Conservation (phyloP, 2,113 vertebrate genomes). For the Phaethon lepturus region DNA sequence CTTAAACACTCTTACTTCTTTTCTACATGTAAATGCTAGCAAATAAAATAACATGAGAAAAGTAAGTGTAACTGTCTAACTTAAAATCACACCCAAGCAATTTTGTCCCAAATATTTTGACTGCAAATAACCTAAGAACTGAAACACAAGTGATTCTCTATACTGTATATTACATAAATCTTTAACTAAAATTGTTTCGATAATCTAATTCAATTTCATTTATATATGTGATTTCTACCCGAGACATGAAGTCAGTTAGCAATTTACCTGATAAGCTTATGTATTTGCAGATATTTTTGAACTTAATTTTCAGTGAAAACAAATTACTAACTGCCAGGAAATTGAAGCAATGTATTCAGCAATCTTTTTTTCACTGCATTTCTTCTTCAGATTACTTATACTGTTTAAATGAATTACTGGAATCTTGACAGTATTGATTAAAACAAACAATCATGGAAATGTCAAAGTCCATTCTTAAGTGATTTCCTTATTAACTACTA, state of each 20-base stretch:
- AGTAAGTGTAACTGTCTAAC: background rate
- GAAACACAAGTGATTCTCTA: background rate
- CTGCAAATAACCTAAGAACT: background rate
- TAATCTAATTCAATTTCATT: background rate
- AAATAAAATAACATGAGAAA: background rate
- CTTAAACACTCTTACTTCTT: background rate
- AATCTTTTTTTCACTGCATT: background rate
- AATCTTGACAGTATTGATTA: background rate
- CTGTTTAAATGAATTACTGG: background rate
- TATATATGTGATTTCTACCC: background rate
- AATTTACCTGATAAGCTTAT: background rate
- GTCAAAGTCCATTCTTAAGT: background rate
- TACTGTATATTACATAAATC: background rate
- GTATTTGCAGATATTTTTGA: background rate
- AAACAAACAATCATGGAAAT: background rate
- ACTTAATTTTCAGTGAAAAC: background rate
- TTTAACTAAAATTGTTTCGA: background rate
- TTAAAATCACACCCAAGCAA: background rate
- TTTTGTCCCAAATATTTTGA: background rate
- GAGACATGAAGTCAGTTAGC: background rate
- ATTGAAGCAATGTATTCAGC: background rate
- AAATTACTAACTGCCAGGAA: background rate
- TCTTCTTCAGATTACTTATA: background rate
- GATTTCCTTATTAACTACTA: background rate
- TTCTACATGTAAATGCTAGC: background rate